phyloP scores from a whole-genome alignment of 2,888 invertebrate species.

The Phorcus lineatus region DNA sequence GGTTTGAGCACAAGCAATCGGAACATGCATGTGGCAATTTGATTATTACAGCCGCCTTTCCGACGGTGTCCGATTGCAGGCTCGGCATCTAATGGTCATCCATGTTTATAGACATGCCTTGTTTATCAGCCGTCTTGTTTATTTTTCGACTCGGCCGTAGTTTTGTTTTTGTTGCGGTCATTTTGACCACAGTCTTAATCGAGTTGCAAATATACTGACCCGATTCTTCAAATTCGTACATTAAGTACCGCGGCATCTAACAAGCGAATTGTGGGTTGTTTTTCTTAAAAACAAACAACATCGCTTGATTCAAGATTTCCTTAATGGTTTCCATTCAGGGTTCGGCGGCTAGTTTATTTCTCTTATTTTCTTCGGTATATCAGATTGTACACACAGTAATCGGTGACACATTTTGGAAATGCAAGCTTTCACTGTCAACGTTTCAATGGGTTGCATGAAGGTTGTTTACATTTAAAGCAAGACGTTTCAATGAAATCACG shows the following conservation, averaged over 20 bases:
- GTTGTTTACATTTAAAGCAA: too few relatives aligned
- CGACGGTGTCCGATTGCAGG: background rate
- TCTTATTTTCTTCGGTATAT: background rate
- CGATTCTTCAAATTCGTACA: background rate
- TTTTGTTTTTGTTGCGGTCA: slow-evolving; percentile 9
- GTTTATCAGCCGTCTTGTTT: background rate
- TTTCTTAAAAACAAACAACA: background rate
- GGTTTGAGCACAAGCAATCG: background rate
- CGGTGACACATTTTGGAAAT: background rate
- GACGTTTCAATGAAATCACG: too few relatives aligned
- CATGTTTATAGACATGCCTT: background rate
- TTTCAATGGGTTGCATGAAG: too few relatives aligned
- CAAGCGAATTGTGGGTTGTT: background rate
- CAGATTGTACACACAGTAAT: background rate
- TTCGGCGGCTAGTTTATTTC: background rate
- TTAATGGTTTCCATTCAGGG: background rate
- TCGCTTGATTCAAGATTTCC: background rate
- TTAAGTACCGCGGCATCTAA: too few relatives aligned
- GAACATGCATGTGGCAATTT: background rate
- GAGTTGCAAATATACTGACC: background rate
- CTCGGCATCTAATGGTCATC: background rate
- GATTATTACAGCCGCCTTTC: background rate
- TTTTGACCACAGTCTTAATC: background rate
- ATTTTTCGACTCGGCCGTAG: slow-evolving; percentile 2
- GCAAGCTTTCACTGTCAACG: too few relatives aligned